Evolutionary conservation across 2,888 invertebrate genomes (phyloP).

Genomic region (Yponomeuta evonymella): DNA sequence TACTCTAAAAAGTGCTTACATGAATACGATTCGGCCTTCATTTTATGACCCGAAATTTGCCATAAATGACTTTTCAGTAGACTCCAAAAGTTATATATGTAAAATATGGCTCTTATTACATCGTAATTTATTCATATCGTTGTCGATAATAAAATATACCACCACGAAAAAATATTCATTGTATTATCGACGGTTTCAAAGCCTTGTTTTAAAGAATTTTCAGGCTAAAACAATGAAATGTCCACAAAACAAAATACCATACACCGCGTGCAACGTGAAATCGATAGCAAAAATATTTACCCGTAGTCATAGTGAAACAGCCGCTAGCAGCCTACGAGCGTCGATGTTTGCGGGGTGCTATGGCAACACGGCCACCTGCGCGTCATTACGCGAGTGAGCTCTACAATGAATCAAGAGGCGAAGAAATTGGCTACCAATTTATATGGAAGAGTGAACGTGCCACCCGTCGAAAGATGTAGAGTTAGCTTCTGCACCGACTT

Average conservation of each 20-base stretch:
- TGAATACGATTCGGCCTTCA: neutral
- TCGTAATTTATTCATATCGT: neutral
- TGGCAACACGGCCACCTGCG: slow-evolving; percentile 50
- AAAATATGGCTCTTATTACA: neutral
- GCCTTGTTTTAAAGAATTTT: neutral
- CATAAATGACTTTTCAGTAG: neutral
- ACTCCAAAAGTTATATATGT: neutral
- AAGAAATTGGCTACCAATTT: slow-evolving; percentile 54
- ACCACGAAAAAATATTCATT: neutral
- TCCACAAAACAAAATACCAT: slow-evolving; percentile 18
- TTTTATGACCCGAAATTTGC: neutral
- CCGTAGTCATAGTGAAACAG: slow-evolving; percentile 57
- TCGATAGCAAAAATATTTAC: slow-evolving; percentile 52
- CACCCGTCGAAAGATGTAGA: slow-evolving; percentile 66
- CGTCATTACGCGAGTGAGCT: slow-evolving; percentile 22
- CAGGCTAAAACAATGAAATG: neutral
- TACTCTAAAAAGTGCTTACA: neutral
- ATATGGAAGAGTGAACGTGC: slow-evolving; percentile 63
- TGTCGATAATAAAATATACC: neutral
- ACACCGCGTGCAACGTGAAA: slow-evolving; percentile 27
- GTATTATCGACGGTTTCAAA: neutral
- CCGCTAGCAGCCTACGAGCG: slow-evolving; percentile 43
- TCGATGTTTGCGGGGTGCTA: slow-evolving; percentile 44
- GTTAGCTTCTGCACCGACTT: slow-evolving; percentile 88
- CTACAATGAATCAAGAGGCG: slow-evolving; percentile 50